Percentiles rank a stretch among this genome's conserved stretches.
Conservation (phyloP, 2,797 vertebrate species). For the Enteromius paludinosus region DNA sequence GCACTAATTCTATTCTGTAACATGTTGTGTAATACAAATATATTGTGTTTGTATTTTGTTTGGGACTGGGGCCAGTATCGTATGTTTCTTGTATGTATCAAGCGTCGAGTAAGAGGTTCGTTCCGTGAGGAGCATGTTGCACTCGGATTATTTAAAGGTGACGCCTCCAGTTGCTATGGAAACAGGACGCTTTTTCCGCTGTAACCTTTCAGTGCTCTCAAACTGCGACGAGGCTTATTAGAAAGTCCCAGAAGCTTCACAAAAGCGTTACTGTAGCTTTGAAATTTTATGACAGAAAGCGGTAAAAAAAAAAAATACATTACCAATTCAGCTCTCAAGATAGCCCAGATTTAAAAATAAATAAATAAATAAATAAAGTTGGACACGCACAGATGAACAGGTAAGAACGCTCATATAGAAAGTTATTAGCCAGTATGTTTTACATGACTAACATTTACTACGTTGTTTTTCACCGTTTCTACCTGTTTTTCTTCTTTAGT, state of each 20-base stretch:
- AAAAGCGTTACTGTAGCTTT: not conserved
- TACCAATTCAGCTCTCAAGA: not conserved
- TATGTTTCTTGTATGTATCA: not conserved
- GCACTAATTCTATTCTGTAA: not conserved
- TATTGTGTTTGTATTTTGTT: not conserved
- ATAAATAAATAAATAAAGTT: not conserved
- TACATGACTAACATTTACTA: not conserved
- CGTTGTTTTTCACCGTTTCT: not conserved
- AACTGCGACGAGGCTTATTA: constrained; percentile 15
- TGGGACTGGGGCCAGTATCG: not conserved
- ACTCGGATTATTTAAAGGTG: constrained; percentile 28
- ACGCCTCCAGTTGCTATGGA: constrained; percentile 35
- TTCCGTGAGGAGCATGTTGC: constrained; percentile 27
- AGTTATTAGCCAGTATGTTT: not conserved
- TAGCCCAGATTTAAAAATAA: not conserved
- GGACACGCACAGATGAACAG: constrained; percentile 39
- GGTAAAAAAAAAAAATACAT: not conserved
- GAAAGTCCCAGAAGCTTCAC: not conserved
- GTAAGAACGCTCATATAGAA: constrained; percentile 10
- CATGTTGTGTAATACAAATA: not conserved
- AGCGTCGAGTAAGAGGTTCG: not conserved
- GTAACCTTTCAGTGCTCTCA: not conserved
- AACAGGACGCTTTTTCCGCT: constrained; percentile 2
- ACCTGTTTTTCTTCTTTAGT: not conserved
- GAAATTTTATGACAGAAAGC: not conserved